Conservation (phyloP, 2,888 invertebrate genomes). For the Physocephala rufipes region DNA sequence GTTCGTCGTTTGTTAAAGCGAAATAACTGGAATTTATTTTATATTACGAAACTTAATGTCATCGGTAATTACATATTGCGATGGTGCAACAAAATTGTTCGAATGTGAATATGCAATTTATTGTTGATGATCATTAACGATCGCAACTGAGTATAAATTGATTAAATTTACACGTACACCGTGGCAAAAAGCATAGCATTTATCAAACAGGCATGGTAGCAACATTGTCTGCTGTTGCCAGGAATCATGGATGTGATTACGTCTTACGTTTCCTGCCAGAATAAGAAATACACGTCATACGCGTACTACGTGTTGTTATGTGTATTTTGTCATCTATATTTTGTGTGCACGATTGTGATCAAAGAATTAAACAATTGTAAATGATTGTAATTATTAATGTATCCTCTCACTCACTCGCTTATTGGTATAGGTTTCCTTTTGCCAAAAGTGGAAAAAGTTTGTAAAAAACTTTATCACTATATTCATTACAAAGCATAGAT, state of each 20-base stretch:
- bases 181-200: background rate
- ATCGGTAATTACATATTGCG: background rate
- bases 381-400: background rate
- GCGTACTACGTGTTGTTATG: too few relatives aligned
- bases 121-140: background rate
- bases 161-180: background rate
- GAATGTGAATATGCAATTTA: background rate
- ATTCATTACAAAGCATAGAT: too few relatives aligned
- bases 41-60: background rate
- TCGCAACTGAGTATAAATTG: background rate
- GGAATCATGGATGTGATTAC: too few relatives aligned
- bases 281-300: background rate
- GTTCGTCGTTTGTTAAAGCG: background rate
- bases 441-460: too few relatives aligned
- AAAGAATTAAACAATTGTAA: background rate
- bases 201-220: background rate
- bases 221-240: too few relatives aligned
- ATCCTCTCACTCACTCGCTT: too few relatives aligned
- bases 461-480: too few relatives aligned
- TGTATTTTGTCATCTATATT: background rate
- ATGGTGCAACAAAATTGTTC: background rate
- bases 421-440: too few relatives aligned
- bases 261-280: background rate
- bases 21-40: background rate
- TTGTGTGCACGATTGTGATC: background rate